Evolutionary conservation across 2,113 vertebrate genomes (phyloP), one percentile per base, ranked within the genome.

Genomic region (Ophiodon elongatus): DNA sequence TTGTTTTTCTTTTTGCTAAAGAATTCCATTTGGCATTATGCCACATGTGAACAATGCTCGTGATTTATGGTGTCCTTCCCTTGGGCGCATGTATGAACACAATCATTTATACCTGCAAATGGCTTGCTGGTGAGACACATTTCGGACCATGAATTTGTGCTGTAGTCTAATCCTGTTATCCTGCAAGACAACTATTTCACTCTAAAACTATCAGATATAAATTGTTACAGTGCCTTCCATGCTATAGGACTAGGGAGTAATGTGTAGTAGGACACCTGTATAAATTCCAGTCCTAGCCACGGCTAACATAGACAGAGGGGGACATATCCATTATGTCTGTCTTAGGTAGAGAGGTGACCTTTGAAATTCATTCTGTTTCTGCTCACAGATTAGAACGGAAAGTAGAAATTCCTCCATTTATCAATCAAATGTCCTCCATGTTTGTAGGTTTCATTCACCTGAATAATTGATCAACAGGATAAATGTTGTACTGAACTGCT

Each of bases 321-420:
- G 88, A 87, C 76, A 91, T 68, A 88, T 84, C 82, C 71, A 93
- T 89, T 86, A 87, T 85, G 85, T 83, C 85, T 76, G 76, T 84
- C 79, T 77, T 68, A 73, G 73, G 66, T 4, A 76, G 54, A 14
- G 73, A 81, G 86, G 54, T 93, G 91, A 94, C 92, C 91, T 94
- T 94, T 92, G 72, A 72, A 83, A 88, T 67, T 69, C 50, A 70
- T 84, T 80, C 21, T 67, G 67, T 78, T 91, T 70, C 70, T 80
- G 65, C 76, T 78, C 73, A 80, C 82, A 73, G 86, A 91, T 88
- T 71, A 85, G 54, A 86, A 43, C n/a, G 0, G 17, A 23, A 64
- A 67, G 60, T 35, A 35, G 17, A 76, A 84, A 87, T 71, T 80
- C 68, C 19, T 84, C 64, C 66, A 77, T 83, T 84, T 82, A 82